Conservation (phyloP, 1,140 invertebrate genomes). For the Drosophila watanabei region DNA sequence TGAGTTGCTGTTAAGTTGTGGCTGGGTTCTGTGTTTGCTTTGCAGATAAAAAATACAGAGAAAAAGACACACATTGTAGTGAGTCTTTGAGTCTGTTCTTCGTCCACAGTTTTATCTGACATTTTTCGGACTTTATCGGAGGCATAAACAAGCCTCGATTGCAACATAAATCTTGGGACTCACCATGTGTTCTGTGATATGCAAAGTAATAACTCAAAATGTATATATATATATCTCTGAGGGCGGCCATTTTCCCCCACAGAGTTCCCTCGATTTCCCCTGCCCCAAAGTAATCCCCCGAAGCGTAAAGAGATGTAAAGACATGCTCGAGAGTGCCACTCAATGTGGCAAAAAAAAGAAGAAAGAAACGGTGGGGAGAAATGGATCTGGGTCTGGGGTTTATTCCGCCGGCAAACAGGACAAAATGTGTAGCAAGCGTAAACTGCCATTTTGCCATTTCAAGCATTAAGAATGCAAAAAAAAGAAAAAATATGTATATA, state of each 20-base stretch:
- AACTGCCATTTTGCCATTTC: constrained; percentile 79
- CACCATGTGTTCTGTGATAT: constrained; percentile 31
- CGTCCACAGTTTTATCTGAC: constrained; percentile 25
- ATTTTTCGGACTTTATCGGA: constrained; percentile 27
- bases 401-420: constrained; percentile 40
- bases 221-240: constrained; percentile 7
- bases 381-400: constrained; percentile 13
- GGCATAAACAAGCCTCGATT: constrained; percentile 33
- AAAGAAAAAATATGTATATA: background rate
- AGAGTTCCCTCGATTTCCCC: constrained; percentile 9
- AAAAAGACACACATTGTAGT: constrained; percentile 62
- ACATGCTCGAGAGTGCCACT: constrained; percentile 77
- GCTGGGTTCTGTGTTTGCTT: constrained; percentile 20
- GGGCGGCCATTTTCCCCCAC: constrained; percentile 51
- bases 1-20: constrained; percentile 46
- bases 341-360: constrained; percentile 59
- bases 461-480: constrained; percentile 51
- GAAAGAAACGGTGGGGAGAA: constrained; percentile 6
- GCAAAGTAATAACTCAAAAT: constrained; percentile 28
- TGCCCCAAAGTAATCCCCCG: constrained; percentile 20
- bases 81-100: constrained; percentile 16
- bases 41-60: constrained; percentile 70
- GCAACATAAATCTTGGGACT: constrained; percentile 20
- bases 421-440: constrained; percentile 80
- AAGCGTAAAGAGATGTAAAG: constrained; percentile 83